Evolutionary conservation across 1,140 invertebrate species (phyloP), one percentile per base, ranked within the genome.

Genomic region (Drosophila kikkawai): DNA sequence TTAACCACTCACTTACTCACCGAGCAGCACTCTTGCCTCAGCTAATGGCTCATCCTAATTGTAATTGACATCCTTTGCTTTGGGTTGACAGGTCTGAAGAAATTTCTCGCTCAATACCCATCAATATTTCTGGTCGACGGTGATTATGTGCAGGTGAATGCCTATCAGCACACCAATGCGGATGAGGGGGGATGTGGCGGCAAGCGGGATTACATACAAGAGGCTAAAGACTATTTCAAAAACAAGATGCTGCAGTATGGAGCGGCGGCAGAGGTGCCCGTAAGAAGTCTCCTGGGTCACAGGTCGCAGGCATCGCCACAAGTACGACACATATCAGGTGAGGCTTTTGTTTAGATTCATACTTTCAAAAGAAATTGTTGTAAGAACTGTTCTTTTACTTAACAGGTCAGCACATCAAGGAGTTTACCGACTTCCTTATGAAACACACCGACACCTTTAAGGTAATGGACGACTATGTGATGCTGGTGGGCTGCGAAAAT

Each of bases 151-250:
- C 96, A 96, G 90, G 95, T 98, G 60, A 98, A 97, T 93, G 96
- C 96, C 61, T 96, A 96, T 93, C 95, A 95, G 92, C 90, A 94
- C 67, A 75, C 91, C 50, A 92, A 82, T 3, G 93, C 94, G 47
- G 93, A 94, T 56, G 94, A 94, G 58, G 93, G 94, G 76, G 90
- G 93, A 22, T 86, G 91, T 71, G 94, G 93, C 61, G 94, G 94
- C 75, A 96, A 96, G 85, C 95, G 97, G 74, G 97, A 99, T 92
- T 98, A 98, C 92, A 97, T 96, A 63, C 95, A 96, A 91, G 97
- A 98, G 94, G 98, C 98, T 32, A 97, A 98, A 68, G 97, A 98
- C 92, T 99, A 99, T 94, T 99, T 99, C 93, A 96, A 96, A 15
- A 95, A 96, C 90, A 98, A 98, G 93, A 95, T 99, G 85, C 94